These are phyloP conservation scores for Nebria brevicollis DNA, from an alignment of 2,888 invertebrate species.

Conservation along the genomic window DNA sequence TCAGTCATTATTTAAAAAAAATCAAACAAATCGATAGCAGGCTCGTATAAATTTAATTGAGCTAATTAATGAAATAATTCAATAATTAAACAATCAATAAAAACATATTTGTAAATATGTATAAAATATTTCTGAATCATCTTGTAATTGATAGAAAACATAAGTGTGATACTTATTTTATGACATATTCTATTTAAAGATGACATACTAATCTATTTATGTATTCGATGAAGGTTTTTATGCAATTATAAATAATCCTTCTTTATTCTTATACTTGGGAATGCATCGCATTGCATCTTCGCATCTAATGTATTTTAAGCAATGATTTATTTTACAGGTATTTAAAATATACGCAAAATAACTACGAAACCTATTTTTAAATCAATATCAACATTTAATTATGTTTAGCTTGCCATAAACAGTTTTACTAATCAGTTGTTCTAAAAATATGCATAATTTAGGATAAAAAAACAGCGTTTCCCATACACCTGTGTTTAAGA, in stretches of 20 bases:
- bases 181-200: background rate
- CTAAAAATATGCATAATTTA: too few relatives aligned
- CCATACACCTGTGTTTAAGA: too few relatives aligned
- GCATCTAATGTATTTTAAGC: constrained; percentile 15
- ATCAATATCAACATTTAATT: too few relatives aligned
- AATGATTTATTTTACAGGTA: background rate
- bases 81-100: background rate
- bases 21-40: too few relatives aligned
- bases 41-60: too few relatives aligned
- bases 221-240: constrained; percentile 18
- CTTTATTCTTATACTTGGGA: background rate
- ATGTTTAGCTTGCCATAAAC: too few relatives aligned
- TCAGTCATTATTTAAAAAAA: too few relatives aligned
- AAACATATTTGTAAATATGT: background rate
- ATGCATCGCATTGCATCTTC: background rate
- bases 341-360: background rate
- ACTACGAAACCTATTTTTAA: background rate
- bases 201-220: background rate
- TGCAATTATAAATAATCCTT: constrained; percentile 16
- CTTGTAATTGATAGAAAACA: background rate
- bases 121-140: background rate
- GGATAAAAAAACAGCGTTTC: too few relatives aligned
- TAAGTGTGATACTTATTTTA: background rate
- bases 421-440: too few relatives aligned
- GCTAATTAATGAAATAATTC: too few relatives aligned